phyloP scores from a whole-genome alignment of 2,113 vertebrate species.

The Silurus glanis region DNA sequence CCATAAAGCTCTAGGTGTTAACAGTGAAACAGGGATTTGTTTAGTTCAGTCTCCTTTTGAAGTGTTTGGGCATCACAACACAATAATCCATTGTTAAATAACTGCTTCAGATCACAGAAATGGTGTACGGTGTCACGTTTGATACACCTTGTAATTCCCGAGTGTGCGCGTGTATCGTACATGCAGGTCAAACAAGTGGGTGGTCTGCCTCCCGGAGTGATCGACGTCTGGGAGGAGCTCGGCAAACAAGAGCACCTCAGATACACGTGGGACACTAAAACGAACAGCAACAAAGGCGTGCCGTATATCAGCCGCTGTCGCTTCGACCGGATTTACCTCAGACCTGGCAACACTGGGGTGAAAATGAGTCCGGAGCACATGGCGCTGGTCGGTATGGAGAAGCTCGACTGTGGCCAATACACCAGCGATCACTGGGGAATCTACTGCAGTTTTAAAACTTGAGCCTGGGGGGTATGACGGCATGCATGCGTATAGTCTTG shows the following conservation, averaged over 20 bases:
- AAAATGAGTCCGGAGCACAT: conserved; percentile 79
- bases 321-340: conserved; percentile 86
- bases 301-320: conserved; percentile 75
- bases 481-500: too few relatives aligned
- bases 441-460: conserved; percentile 77
- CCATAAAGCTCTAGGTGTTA: too few relatives aligned
- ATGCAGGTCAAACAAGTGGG: conserved; percentile 82
- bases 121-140: background rate
- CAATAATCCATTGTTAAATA: background rate
- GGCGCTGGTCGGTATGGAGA: conserved; percentile 86
- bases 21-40: too few relatives aligned
- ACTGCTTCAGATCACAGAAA: background rate
- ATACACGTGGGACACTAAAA: conserved; percentile 92
- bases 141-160: background rate
- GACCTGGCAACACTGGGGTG: conserved; percentile 66
- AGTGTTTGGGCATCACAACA: too few relatives aligned
- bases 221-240: conserved; percentile 88
- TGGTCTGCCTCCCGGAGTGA: conserved; percentile 73
- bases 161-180: background rate
- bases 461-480: background rate
- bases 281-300: conserved; percentile 80
- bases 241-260: conserved; percentile 85
- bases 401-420: conserved; percentile 88
- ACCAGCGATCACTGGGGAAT: conserved; percentile 97
- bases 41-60: too few relatives aligned